Evolutionary conservation across 2,888 invertebrate species (phyloP), one percentile per base, ranked within the genome.

Genomic region (Stenodema calcarata): DNA sequence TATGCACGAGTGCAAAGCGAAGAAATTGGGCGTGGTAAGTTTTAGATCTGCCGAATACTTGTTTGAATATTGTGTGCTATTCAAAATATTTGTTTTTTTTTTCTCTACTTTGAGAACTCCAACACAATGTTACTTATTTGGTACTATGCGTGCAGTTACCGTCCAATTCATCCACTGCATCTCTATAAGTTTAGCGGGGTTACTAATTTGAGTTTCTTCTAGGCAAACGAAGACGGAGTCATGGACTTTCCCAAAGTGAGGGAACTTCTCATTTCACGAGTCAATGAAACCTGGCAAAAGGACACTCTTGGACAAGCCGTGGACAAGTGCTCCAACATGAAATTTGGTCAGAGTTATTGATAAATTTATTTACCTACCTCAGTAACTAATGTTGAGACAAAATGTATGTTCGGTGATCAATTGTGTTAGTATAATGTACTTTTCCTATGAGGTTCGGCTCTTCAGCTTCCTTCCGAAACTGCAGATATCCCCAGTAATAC

Each of bases 271-370:
- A 11, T 75, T n/a, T 35, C 69, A 4, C 18, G 79, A 42, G 69
- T 79, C 14, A 78, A 78, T 23, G 86, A 86, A 78, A 79, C 78
- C 16, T 86, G 86, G 86, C 86, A 86, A 27, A 79, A 78, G 44
- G 86, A 86, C 27, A 41, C 79, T 30, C 28, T 86, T 14, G 42
- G 23, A 18, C 42, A 86, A 69, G 86, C 86, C 41, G 54, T 41
- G 18, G 86, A 86, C 16, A 28, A 7, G 11, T 86, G 78, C 47
- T 18, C 78, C 16, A 79, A 14, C 0, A 27, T 41, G 16, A 79
- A 78, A 69, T 78, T 28, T 28, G 86, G 86, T 79, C 18, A 75
- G 76, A 7, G 6, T 2, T 35, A 35, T 35, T n/a, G n/a, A n/a
- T n/a, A n/a, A n/a, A n/a, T n/a, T n/a, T n/a, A n/a, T n/a, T n/a